These are phyloP conservation scores for Micromys minutus DNA, from an alignment of 2,113 vertebrate genomes.

Conservation along the genomic window DNA sequence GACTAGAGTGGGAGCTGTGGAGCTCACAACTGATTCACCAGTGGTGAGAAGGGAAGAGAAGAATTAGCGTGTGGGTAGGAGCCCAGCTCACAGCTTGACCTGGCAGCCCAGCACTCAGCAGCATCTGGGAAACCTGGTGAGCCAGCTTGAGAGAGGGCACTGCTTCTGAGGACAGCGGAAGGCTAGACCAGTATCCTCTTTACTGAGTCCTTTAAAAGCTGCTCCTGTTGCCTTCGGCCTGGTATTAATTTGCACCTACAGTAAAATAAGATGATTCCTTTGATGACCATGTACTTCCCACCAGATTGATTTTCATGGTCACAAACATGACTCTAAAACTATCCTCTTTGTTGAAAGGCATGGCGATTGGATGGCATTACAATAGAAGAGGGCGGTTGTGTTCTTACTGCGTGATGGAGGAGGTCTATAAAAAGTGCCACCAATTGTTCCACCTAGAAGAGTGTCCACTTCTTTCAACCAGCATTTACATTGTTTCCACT, in stretches of 20 bases:
- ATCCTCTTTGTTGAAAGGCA: neutral
- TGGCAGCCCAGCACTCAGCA: neutral
- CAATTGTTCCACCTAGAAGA: neutral
- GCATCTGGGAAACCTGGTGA: neutral
- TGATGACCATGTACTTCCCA: neutral
- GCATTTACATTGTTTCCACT: conserved; percentile 27
- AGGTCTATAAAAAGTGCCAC: neutral
- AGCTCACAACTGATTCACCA: neutral
- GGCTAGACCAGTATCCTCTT: neutral
- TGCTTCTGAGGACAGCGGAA: neutral
- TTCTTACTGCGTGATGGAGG: neutral
- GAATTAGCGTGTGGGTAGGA: fast-evolving
- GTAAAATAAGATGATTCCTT: neutral
- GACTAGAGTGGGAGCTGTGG: neutral
- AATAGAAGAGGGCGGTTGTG: neutral
- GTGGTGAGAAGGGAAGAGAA: neutral
- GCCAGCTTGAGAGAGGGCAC: fast-evolving
- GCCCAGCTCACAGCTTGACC: fast-evolving
- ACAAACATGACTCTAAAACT: neutral
- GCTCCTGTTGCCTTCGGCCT: neutral
- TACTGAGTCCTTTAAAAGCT: neutral
- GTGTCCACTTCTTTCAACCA: neutral
- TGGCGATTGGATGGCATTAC: neutral
- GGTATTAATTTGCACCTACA: neutral
- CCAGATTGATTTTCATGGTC: neutral